phyloP scores from a whole-genome alignment of 64 coral and sea anemone genomes.

The Montipora cactus region DNA sequence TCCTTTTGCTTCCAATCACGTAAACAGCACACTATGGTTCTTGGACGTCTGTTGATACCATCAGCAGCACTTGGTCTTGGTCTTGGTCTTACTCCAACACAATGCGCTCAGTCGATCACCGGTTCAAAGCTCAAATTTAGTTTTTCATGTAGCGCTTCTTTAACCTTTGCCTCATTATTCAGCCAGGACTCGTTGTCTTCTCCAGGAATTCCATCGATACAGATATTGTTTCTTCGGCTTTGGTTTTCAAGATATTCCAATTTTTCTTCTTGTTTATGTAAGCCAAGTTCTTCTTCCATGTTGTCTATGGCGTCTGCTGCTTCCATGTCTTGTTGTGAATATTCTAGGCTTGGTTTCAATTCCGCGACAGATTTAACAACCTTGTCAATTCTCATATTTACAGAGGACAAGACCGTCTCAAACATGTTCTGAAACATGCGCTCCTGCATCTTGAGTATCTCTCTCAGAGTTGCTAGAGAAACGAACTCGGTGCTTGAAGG shows the following conservation, averaged over 20 bases:
- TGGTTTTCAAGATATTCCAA: neutral
- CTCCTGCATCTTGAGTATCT: neutral
- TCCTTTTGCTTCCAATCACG: too few species aligned
- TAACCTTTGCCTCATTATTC: slow-evolving; percentile 2
- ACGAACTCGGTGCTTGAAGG: neutral
- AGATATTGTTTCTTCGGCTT: slow-evolving; percentile 2
- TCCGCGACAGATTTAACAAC: neutral
- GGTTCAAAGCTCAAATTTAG: neutral
- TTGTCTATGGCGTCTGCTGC: neutral
- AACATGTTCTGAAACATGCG: slow-evolving; percentile 1
- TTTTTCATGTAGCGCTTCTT: slow-evolving; percentile 6
- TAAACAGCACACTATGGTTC: too few species aligned
- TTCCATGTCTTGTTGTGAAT: slow-evolving; percentile 6
- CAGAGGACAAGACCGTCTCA: neutral
- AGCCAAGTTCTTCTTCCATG: neutral
- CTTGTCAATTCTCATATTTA: neutral
- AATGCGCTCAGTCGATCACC: neutral
- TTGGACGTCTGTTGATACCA: neutral
- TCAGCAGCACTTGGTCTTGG: neutral
- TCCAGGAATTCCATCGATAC: neutral
- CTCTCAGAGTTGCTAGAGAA: neutral
- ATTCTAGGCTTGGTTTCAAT: neutral
- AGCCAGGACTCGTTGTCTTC: slow-evolving; percentile 2
- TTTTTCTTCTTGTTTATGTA: neutral
- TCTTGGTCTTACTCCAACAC: neutral